Percentiles rank a stretch among this genome's conserved stretches.
These are phyloP conservation scores for Hormiphora californensis DNA, from an alignment of 37 sponge, comb jelly and placozoan genomes.

Conservation along the genomic window DNA sequence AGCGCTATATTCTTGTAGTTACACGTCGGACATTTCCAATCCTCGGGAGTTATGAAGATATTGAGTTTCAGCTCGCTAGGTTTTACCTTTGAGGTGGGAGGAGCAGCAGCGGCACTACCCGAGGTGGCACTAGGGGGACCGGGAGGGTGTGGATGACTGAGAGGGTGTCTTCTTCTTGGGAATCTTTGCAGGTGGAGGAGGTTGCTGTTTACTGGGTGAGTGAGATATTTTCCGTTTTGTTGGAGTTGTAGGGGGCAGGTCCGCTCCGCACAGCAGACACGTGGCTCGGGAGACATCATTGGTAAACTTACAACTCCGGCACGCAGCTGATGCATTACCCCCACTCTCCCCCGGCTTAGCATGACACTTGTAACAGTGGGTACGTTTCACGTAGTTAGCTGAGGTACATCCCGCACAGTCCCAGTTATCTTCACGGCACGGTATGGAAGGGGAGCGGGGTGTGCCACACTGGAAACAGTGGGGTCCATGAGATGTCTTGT, in stretches of 20 bases:
- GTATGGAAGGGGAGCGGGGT: background rate
- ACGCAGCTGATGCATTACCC: background rate
- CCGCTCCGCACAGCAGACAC: slow-evolving; percentile 30
- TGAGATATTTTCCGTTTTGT: background rate
- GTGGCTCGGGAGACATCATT: background rate
- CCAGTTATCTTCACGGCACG: background rate
- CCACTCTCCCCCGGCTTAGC: background rate
- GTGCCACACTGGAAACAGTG: slow-evolving; percentile 43
- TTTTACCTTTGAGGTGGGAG: background rate
- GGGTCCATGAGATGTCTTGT: slow-evolving; percentile 31
- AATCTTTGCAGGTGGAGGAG: background rate
- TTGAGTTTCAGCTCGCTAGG: background rate
- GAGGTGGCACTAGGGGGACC: background rate
- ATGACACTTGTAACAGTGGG: slow-evolving; percentile 14
- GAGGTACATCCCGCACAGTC: background rate
- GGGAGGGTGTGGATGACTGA: background rate
- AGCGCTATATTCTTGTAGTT: slow-evolving; percentile 34
- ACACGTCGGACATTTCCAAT: slow-evolving; percentile 46
- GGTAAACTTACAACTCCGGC: slow-evolving; percentile 34
- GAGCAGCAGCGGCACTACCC: background rate
- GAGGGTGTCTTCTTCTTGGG: too few relatives aligned
- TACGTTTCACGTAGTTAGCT: slow-evolving; percentile 15
- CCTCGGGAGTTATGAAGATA: slow-evolving; percentile 19
- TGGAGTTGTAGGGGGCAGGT: background rate
- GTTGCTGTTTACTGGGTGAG: background rate